Evolutionary conservation across 1,140 invertebrate genomes (phyloP), one percentile per base, ranked within the genome.

Genomic region (Papilio aristodemus): DNA sequence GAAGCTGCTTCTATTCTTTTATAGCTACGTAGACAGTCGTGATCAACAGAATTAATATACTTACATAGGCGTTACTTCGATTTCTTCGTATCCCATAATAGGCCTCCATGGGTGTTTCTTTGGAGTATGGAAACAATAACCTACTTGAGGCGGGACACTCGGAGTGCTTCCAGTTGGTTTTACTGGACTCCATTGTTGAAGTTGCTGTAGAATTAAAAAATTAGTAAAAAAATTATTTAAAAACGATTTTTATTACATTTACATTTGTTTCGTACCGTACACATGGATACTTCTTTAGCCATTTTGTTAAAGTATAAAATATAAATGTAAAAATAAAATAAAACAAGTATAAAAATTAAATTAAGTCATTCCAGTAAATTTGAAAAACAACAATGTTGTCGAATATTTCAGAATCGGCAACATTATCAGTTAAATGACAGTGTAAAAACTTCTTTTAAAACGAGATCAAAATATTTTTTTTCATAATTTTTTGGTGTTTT

Each of bases 31-130:
- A n/a, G n/a, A n/a, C n/a, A n/a, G n/a, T n/a, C n/a, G n/a, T n/a
- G n/a, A n/a, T n/a, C n/a, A n/a, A n/a, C n/a, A n/a, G n/a, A 64
- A 60, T 46, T n/a, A 36, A n/a, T 6, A 54, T 37, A 50, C 73
- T 91, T 91, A 95, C 94, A 96, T 86, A 66, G 95, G 94, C 50
- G 92, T 93, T 1, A 94, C 92, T 90, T 95, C 94, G 11, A 95
- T 93, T 77, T 95, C 95, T 87, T 96, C 94, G 81, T 94, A 96
- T 36, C 95, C 95, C 83, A 95, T 92, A n/a, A 94, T 95, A 10
- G 95, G 95, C 67, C 95, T 90, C 95, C 96, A 96, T 9, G 95
- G 94, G 83, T 96, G 95, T 69, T 93, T 93, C 67, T 93, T 92
- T 6, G 94, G 92, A 5, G 94, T 94, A 80, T 94, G 92, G 71